Percentiles rank a stretch among this genome's conserved stretches.
phyloP scores from a whole-genome alignment of 2,888 invertebrate genomes.

The Lasioglossum zephyrum region DNA sequence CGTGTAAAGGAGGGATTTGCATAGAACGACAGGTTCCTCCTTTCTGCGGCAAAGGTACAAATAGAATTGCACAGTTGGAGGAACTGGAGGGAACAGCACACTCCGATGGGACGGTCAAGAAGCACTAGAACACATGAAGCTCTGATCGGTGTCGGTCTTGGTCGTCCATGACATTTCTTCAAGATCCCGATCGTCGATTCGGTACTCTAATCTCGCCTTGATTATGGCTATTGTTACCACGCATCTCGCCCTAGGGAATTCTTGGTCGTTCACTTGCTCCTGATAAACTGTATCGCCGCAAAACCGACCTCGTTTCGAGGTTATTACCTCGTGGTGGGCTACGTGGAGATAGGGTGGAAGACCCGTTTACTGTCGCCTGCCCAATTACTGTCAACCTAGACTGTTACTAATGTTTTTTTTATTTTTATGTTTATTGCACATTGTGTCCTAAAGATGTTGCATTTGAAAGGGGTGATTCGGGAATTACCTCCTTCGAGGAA shows the following conservation, averaged over 20 bases:
- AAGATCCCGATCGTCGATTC: neutral
- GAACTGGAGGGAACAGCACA: conserved; percentile 19
- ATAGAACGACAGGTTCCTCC: neutral
- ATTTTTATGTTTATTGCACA: no score
- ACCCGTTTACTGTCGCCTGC: neutral
- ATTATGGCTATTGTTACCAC: neutral
- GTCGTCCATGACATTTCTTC: conserved; percentile 24
- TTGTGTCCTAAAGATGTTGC: no score
- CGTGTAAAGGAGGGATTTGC: conserved; percentile 12
- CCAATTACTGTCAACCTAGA: neutral
- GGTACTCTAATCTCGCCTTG: neutral
- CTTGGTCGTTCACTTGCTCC: neutral
- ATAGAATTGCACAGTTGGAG: neutral
- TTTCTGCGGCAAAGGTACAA: neutral
- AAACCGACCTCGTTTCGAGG: neutral
- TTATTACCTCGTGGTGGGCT: neutral
- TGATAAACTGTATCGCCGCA: neutral
- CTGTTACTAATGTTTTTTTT: neutral
- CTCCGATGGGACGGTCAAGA: conserved; percentile 17
- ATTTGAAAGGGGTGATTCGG: no score
- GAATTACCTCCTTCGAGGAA: no score
- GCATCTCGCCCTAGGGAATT: neutral
- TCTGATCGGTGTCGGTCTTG: conserved; percentile 28
- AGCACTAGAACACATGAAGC: conserved; percentile 43
- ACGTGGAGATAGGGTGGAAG: neutral